Percentiles rank a stretch among this genome's conserved stretches.
These are phyloP conservation scores for Danio jaintianensis DNA, from an alignment of 2,797 vertebrate genomes.

Conservation along the genomic window DNA sequence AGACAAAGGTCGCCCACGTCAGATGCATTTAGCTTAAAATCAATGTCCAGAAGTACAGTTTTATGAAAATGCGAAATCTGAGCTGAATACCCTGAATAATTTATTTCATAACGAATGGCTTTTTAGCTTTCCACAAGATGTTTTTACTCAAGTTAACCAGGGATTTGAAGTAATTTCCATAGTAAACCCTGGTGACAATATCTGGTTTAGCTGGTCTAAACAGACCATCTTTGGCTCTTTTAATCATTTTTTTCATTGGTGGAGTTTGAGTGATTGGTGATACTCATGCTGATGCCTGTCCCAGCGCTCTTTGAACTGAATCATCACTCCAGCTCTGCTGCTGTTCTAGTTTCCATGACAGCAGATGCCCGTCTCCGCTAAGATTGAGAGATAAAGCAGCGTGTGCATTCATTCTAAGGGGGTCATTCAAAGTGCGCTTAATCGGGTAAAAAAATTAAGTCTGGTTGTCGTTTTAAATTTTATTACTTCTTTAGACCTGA, in stretches of 20 bases:
- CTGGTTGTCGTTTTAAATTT: constrained; percentile 20
- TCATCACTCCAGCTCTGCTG: constrained; percentile 45
- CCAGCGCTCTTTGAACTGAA: constrained; percentile 34
- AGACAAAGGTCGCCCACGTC: not conserved
- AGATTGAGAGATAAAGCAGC: constrained; percentile 44
- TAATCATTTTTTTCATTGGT: constrained; percentile 1
- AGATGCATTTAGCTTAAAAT: constrained; percentile 8
- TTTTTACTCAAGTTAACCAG: not conserved
- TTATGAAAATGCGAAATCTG: constrained; percentile 8
- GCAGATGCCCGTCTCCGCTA: constrained; percentile 46
- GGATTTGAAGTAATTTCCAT: not conserved
- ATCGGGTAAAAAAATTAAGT: constrained; percentile 5
- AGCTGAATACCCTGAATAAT: constrained; percentile 1
- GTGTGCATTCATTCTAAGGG: constrained; percentile 26
- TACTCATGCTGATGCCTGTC: constrained; percentile 15
- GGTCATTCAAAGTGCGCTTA: constrained; percentile 29
- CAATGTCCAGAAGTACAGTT: not conserved
- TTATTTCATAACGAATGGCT: not conserved
- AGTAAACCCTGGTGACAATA: not conserved
- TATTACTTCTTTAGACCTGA: constrained; percentile 2
- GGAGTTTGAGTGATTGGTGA: constrained; percentile 1
- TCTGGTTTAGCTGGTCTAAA: not conserved
- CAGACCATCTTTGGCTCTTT: not conserved
- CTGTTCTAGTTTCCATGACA: constrained; percentile 63
- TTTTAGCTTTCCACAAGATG: not conserved